Evolutionary conservation across 2,113 vertebrate genomes (phyloP).

Genomic region (Apteryx mantelli): DNA sequence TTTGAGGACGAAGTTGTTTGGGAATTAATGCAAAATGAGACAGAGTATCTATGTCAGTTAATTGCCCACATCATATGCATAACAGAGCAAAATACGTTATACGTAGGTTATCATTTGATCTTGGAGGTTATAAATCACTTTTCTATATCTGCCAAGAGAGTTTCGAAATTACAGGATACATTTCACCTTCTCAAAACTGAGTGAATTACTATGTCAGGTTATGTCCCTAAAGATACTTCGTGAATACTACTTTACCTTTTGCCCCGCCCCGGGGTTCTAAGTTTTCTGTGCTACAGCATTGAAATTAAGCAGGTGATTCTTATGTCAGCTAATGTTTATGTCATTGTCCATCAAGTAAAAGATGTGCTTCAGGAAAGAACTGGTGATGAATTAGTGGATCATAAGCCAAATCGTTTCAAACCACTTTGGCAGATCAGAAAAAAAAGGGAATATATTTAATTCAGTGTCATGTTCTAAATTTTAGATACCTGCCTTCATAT

Average conservation of each 20-base stretch:
- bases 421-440: background rate
- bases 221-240: background rate
- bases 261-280: background rate
- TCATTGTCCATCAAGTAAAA: background rate
- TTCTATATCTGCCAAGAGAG: background rate
- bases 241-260: fast-evolving
- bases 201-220: background rate
- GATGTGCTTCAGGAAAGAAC: background rate
- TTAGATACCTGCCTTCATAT: background rate
- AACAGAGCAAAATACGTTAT: too few species aligned
- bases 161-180: background rate
- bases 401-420: background rate
- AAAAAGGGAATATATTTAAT: background rate
- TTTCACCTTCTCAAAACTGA: background rate
- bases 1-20: too few species aligned
- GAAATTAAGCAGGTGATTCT: background rate
- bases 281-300: background rate
- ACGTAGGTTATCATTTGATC: background rate
- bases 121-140: background rate
- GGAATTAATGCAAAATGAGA: too few species aligned
- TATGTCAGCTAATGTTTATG: background rate
- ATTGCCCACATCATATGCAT: too few species aligned
- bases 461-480: fast-evolving
- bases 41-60: too few species aligned
- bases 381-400: background rate